A percentile compares a stretch with the other conserved stretches of the same genome.
These are phyloP conservation scores for Brenthis ino DNA, from an alignment of 2,888 invertebrate genomes.

Conservation along the genomic window DNA sequence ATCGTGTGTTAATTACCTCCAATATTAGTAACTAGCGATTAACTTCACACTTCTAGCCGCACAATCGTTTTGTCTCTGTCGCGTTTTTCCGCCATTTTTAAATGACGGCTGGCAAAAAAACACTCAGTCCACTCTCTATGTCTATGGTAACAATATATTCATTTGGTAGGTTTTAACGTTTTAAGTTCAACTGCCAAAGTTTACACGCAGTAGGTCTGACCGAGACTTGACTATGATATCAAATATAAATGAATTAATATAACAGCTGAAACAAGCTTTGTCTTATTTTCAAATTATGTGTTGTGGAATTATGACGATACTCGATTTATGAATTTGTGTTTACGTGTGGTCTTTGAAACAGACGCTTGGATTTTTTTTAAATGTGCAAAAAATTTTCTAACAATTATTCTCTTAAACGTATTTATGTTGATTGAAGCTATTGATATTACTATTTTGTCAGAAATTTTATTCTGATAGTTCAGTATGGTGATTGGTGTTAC, in stretches of 20 bases:
- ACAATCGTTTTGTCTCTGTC: too few species aligned
- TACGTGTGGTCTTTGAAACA: slow-evolving; percentile 57
- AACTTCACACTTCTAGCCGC: too few species aligned
- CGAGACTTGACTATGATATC: slow-evolving; percentile 55
- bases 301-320: slow-evolving; percentile 40
- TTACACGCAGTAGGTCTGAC: slow-evolving; percentile 52
- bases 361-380: slow-evolving; percentile 39
- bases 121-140: too few species aligned
- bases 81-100: too few species aligned
- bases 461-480: too few species aligned
- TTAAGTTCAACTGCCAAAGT: slow-evolving; percentile 55
- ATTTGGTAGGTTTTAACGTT: slow-evolving; percentile 16
- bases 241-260: slow-evolving; percentile 69
- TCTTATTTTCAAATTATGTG: slow-evolving; percentile 2
- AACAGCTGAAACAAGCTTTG: slow-evolving; percentile 42
- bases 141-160: not conserved
- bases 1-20: too few species aligned
- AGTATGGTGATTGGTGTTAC: too few species aligned
- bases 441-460: too few species aligned
- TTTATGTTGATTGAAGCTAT: too few species aligned
- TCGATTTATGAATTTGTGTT: slow-evolving; percentile 67
- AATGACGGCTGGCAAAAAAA: too few species aligned
- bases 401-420: too few species aligned
- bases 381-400: not conserved
- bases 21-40: too few species aligned